Base-by-base conservation (phyloP, 2,888 invertebrate genomes). In the Thymelicus lineola region DNA sequence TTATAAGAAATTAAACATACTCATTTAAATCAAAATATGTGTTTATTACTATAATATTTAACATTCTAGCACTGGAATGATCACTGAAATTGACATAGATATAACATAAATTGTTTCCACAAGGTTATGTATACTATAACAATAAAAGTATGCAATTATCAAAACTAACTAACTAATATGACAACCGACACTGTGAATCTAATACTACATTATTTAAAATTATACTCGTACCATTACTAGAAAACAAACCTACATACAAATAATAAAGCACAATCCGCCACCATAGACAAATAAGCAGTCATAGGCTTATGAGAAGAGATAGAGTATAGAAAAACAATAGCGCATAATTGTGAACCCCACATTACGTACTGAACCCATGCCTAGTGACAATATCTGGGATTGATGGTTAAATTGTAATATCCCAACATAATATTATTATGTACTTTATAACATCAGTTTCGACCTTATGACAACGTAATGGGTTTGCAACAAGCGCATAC, bases 1-100 rank as follows among this genome's bases (percentile, higher is more conserved):
- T 17, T 63, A 53, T 17, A 14, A 7, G 38, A 50, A 63, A 63
- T 63, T 17, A 63, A 63, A 63, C 55, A 64, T 55, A 42, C 20
- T 55, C 7, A 28, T 36, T 38, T 20, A 17, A 64, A 53, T 20
- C 15, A 65, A 20, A 53, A 50, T 15, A 53, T 20, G 28, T 20
- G 10, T 64, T 70, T 60, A 59, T 50, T 59, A 28, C 17, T 59
- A 45, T 28, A 57, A 42, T 42, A 42, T 12, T 66, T 6, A 15
- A 50, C 48, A 50, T 17, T 17, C 6, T 17, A 9, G 46, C 48
- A 50, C 48, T 50, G 15, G 15, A 15, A 50, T 50, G 48, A 17
- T 17, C 1, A 15, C 17, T 15, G 48, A 50, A 17, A 17, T 50
- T 7, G 17, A 42, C 42, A 42, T 42, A 42, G 42, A 42, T 42